Conservation (phyloP, 2,888 invertebrate genomes). For the Ectropis crepuscularia region DNA sequence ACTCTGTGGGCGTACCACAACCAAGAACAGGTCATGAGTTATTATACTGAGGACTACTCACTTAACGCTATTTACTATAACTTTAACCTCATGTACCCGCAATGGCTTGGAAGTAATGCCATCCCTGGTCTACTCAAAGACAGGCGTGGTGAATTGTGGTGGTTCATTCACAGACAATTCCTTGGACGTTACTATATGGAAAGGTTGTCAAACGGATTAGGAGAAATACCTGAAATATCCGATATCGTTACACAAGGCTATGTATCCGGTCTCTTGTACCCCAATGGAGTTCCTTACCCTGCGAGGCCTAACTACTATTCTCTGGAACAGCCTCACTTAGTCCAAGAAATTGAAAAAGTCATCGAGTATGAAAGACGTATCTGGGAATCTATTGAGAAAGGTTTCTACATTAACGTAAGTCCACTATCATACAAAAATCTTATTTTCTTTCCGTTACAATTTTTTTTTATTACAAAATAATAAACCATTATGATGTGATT, state of each 20-base stretch:
- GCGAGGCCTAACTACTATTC: slow-evolving; percentile 85
- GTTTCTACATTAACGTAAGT: slow-evolving; percentile 76
- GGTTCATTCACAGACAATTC: slow-evolving; percentile 85
- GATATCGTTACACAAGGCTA: slow-evolving; percentile 85
- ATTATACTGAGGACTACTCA: slow-evolving; percentile 90
- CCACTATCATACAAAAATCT: not conserved
- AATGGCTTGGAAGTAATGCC: slow-evolving; percentile 85
- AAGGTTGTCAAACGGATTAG: slow-evolving; percentile 88
- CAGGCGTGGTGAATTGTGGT: slow-evolving; percentile 88
- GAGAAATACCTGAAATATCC: slow-evolving; percentile 86
- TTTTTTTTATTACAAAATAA: slow-evolving; percentile 4
- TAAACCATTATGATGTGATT: not conserved
- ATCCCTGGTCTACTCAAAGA: slow-evolving; percentile 79
- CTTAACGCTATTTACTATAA: slow-evolving; percentile 88
- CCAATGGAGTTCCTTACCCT: slow-evolving; percentile 88
- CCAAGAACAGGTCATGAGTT: slow-evolving; percentile 85
- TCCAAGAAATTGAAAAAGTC: slow-evolving; percentile 72
- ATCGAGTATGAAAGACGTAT: slow-evolving; percentile 83
- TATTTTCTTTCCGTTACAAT: not conserved
- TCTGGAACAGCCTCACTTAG: slow-evolving; percentile 73
- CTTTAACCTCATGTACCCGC: slow-evolving; percentile 85
- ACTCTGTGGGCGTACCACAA: slow-evolving; percentile 84
- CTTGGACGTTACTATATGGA: slow-evolving; percentile 90
- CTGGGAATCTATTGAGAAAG: slow-evolving; percentile 85
- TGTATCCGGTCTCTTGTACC: slow-evolving; percentile 86